phyloP scores from a whole-genome alignment of 2,797 vertebrate species.

The Gadopsis marmoratus region DNA sequence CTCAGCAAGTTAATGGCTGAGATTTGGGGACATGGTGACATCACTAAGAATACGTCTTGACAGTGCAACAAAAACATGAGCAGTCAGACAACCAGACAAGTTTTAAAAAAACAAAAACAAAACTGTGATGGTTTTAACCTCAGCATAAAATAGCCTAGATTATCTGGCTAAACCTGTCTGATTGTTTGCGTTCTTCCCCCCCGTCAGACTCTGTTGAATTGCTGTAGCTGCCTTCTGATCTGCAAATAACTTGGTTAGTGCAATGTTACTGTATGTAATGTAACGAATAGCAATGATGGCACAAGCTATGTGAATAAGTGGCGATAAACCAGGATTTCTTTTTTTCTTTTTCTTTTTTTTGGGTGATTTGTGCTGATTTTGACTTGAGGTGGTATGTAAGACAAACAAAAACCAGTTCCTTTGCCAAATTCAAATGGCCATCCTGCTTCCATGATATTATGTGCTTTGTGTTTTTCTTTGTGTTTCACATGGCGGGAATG shows the following conservation, averaged over 20 bases:
- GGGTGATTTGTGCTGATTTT: not conserved
- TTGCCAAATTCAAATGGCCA: not conserved
- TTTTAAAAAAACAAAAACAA: not conserved
- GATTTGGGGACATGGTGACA: conserved; percentile 6
- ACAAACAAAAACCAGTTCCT: no score
- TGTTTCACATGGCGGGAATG: no score
- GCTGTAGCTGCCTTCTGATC: not conserved
- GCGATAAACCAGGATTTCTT: no score
- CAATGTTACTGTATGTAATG: not conserved
- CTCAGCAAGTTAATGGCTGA: conserved; percentile 1
- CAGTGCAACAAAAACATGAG: not conserved
- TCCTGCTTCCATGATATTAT: not conserved
- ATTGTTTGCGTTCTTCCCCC: not conserved
- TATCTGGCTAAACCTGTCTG: not conserved
- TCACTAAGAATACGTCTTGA: not conserved
- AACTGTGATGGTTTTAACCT: not conserved
- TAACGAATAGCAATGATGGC: no score
- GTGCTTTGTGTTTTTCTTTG: no score
- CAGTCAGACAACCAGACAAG: not conserved
- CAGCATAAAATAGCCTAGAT: not conserved
- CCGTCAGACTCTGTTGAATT: not conserved
- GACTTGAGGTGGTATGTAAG: no score
- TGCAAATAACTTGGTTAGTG: no score
- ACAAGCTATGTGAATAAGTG: no score
- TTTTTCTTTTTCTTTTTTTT: no score